Evolutionary conservation across 1,140 invertebrate species (phyloP), one percentile per base, ranked within the genome.

Genomic region (Thalassaphorura encarpata): DNA sequence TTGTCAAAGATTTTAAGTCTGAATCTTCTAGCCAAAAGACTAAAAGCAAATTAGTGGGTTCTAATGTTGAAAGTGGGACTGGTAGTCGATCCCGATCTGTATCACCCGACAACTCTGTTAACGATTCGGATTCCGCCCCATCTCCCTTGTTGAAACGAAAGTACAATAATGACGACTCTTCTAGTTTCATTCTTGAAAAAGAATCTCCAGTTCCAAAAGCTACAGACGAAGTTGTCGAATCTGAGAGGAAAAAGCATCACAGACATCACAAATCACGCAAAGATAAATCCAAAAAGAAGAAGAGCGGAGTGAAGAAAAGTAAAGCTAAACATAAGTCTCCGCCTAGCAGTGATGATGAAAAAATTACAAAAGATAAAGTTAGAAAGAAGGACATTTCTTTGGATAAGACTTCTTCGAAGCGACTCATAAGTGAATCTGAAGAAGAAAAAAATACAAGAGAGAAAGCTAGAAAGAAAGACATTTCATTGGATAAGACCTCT

Each of bases 91-190:
- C 16, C 46, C 46, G 8, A 6, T 13, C 46, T 13, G 18, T 29
- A 8, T 11, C 26, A n/a, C 49, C 28, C 4, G 16, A 21, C 16
- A 49, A 60, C 31, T 33, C 29, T 39, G 54, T 52, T 11, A 42
- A 58, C 24, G 46, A 43, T n/a, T 28, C 48, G 16, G 58, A 64
- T 36, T 60, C 58, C 2, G 54, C 55, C 2, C 62, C 62, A 18
- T 64, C 62, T 3, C 62, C 62, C 0, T 45, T 64, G 0, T 46
- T 64, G 13, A 64, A 64, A 36, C 54, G 45, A 26, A 53, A 47
- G 39, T 63, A 63, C 39, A 45, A 43, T 8, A 40, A 31, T 51
- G 50, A 53, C 8, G 56, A 58, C 4, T 36, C 36, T 8, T 42
- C 52, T 5, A 19, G 36, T 15, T 11, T n/a, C 8, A 24, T 15